Evolutionary conservation across 1,140 invertebrate genomes (phyloP), one percentile per base, ranked within the genome.

Genomic region (Campoletis sonorensis): DNA sequence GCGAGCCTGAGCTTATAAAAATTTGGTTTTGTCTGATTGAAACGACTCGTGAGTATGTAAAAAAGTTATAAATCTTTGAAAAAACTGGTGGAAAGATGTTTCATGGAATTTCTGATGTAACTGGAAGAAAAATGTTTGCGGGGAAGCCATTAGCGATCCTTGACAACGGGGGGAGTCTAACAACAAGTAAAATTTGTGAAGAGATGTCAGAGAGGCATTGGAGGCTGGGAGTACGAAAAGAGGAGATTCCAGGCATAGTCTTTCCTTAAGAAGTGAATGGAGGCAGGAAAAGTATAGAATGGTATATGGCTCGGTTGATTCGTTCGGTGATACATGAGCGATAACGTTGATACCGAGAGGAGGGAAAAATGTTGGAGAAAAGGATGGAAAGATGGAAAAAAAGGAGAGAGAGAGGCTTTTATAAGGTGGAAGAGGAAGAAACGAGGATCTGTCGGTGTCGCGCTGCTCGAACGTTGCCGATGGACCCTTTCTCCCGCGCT

Each of bases 191-290:
- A 15, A n/a, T 51, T n/a, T n/a, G 4, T 21, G 51, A n/a, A 54
- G n/a, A 18, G 51, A 54, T n/a, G n/a, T n/a, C n/a, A 54, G n/a
- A 54, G n/a, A 54, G 51, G 18, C 51, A 54, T 54, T 54, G 51
- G n/a, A 8, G n/a, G n/a, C 51, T 54, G 51, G 11, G 18, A n/a
- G n/a, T 54, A 54, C n/a, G 51, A 8, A 54, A 54, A 54, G 51
- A 54, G 7, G 11, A 54, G n/a, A 54, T 54, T 54, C 51, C 51
- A 54, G 18, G 51, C 40, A 54, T 54, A 54, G 51, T 54, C 51
- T 54, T 54, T 54, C 51, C 51, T 54, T 54, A 54, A 54, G 51
- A n/a, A 54, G 51, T 54, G 51, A 54, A 54, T n/a, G n/a, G 10
- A 54, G 51, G 51, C 10, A 54, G 51, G 4, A 54, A 8, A 54